Evolutionary conservation across 2,888 invertebrate genomes (phyloP).

Genomic region (Hirtodrosophila alboralis): DNA sequence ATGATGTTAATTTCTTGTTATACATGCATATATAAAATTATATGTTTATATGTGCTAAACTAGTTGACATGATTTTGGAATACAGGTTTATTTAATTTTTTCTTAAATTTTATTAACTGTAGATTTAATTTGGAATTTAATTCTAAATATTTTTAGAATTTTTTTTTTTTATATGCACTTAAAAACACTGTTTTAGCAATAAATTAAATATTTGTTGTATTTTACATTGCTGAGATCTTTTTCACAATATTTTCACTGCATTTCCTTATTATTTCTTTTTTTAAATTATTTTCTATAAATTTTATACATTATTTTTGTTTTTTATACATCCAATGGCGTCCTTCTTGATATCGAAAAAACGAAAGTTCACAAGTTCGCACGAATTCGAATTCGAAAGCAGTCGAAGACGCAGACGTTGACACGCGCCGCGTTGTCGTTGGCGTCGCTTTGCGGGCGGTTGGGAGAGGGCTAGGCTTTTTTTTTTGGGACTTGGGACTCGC

Average conservation of each 20-base stretch:
- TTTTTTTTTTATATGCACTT: slow-evolving; percentile 35
- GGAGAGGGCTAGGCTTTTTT: slow-evolving; percentile 13
- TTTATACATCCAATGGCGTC: slow-evolving; percentile 30
- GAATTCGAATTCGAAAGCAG: slow-evolving; percentile 70
- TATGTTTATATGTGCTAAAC: slow-evolving; percentile 33
- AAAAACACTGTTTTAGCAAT: slow-evolving; percentile 10
- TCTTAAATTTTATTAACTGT: slow-evolving; percentile 16
- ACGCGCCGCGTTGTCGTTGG: slow-evolving; percentile 69
- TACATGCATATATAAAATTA: slow-evolving; percentile 3
- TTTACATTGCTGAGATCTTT: no score
- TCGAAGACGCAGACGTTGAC: slow-evolving; percentile 59
- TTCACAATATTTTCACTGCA: slow-evolving; percentile 1
- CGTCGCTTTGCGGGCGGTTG: slow-evolving; percentile 2
- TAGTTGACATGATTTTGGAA: slow-evolving; percentile 21
- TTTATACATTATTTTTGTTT: slow-evolving; percentile 20
- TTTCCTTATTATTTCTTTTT: no score
- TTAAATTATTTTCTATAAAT: no score
- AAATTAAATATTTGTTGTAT: no score
- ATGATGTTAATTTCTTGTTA: slow-evolving; percentile 24
- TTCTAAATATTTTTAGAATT: slow-evolving; percentile 16
- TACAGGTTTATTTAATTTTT: no score
- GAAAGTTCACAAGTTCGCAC: slow-evolving; percentile 78
- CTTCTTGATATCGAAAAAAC: slow-evolving; percentile 53
- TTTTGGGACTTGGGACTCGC: slow-evolving; percentile 34
- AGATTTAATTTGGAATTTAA: slow-evolving; percentile 17